These are phyloP conservation scores for Capromys pilorides DNA, from an alignment of 2,797 vertebrate genomes.

Conservation along the genomic window DNA sequence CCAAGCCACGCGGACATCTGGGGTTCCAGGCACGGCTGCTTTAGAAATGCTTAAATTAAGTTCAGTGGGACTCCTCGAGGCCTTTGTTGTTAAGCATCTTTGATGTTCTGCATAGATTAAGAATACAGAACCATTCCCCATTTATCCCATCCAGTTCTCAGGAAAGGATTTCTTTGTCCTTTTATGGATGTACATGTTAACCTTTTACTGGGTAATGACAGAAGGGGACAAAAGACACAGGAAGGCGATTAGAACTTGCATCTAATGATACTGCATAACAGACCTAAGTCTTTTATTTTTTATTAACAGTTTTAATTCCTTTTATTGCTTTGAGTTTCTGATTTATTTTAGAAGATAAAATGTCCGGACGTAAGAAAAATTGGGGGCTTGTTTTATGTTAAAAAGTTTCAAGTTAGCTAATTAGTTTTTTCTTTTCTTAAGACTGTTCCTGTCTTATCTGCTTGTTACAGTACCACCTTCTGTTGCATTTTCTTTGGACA, in stretches of 20 bases:
- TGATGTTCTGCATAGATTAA: neutral
- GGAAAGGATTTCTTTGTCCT: neutral
- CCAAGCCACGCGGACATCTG: conserved; percentile 70
- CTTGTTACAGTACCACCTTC: conserved; percentile 40
- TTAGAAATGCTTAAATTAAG: conserved; percentile 55
- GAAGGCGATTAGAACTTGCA: neutral
- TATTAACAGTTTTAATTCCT: neutral
- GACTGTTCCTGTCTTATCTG: neutral
- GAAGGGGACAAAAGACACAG: neutral
- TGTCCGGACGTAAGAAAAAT: neutral
- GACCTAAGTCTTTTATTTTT: neutral
- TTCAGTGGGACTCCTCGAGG: conserved; percentile 56
- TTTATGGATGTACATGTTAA: neutral
- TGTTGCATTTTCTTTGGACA: conserved; percentile 34
- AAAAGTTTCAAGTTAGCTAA: neutral
- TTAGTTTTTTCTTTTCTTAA: neutral
- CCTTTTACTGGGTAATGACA: neutral
- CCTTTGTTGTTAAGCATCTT: conserved; percentile 61
- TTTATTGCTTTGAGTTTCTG: conserved; percentile 26
- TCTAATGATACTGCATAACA: neutral
- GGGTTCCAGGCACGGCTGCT: neutral
- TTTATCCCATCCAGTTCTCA: neutral
- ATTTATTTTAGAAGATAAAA: conserved; percentile 49
- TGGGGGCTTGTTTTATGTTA: neutral
- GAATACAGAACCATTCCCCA: neutral